Evolutionary conservation across 2,888 invertebrate species (phyloP).

Genomic region (Cataglyphis rosenhaueri): DNA sequence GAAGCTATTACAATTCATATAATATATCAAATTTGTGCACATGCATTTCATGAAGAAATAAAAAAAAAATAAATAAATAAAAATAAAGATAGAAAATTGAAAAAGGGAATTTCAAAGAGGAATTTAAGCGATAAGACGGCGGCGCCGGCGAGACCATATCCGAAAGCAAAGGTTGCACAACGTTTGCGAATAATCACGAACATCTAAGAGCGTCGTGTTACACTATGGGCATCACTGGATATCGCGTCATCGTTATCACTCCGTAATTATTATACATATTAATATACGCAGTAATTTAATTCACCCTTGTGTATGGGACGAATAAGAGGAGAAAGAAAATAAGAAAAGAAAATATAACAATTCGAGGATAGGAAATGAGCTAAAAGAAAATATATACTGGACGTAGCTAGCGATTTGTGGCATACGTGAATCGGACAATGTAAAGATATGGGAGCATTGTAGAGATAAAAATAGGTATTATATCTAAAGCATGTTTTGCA

Average conservation of each 20-base stretch:
- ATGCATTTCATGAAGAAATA: neutral
- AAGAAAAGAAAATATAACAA: no score
- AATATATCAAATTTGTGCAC: neutral
- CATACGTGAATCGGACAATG: neutral
- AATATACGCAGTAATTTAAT: constrained; percentile 7
- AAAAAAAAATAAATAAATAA: constrained; percentile 12
- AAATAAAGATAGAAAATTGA: neutral
- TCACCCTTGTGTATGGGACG: neutral
- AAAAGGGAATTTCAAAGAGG: neutral
- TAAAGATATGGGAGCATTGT: neutral
- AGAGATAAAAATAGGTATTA: neutral
- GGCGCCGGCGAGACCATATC: neutral
- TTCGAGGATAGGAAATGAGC: no score
- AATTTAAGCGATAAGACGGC: constrained; percentile 20
- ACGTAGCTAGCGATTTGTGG: neutral
- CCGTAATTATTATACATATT: constrained; percentile 5
- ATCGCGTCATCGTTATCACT: neutral
- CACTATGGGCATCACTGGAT: neutral
- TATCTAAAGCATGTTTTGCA: constrained; percentile 18
- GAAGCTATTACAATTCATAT: neutral
- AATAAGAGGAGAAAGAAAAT: neutral
- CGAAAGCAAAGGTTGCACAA: constrained; percentile 18
- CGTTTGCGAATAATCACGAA: constrained; percentile 8
- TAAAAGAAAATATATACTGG: constrained; percentile 9
- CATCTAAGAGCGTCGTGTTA: neutral